Conservation (phyloP, 1,140 invertebrate species). For the Triops longicaudatus region DNA sequence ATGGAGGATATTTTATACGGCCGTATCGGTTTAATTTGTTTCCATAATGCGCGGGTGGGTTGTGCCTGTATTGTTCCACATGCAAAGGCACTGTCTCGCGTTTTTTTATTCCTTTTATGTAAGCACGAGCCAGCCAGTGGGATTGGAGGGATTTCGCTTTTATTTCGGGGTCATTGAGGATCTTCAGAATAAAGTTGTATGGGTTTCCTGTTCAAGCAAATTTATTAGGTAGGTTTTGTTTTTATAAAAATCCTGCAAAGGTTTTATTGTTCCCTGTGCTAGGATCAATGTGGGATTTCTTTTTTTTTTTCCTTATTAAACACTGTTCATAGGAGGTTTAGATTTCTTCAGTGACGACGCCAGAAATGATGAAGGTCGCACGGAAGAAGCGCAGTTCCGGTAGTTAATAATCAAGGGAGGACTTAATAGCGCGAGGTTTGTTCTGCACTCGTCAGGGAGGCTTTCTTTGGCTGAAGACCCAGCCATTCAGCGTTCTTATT, state of each 20-base stretch:
- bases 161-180: neutral
- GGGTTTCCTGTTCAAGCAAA: neutral
- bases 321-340: neutral
- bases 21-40: slow-evolving; percentile 3
- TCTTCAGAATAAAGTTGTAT: neutral
- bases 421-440: neutral
- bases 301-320: neutral
- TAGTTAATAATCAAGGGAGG: neutral
- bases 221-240: neutral
- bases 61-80: slow-evolving; percentile 3
- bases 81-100: neutral
- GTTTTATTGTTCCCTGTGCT: neutral
- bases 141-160: neutral
- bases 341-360: neutral
- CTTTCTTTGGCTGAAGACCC: neutral
- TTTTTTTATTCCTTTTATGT: neutral
- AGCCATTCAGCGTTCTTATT: neutral
- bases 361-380: slow-evolving; percentile 8
- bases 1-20: neutral
- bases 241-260: neutral
- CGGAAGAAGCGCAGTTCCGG: slow-evolving; percentile 13
- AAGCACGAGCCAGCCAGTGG: neutral
- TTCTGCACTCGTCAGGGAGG: slow-evolving; percentile 8
- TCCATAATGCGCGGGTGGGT: neutral
- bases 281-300: neutral